Evolutionary conservation across 2,113 vertebrate genomes (phyloP).

Genomic region (Hyperopisus bebe): DNA sequence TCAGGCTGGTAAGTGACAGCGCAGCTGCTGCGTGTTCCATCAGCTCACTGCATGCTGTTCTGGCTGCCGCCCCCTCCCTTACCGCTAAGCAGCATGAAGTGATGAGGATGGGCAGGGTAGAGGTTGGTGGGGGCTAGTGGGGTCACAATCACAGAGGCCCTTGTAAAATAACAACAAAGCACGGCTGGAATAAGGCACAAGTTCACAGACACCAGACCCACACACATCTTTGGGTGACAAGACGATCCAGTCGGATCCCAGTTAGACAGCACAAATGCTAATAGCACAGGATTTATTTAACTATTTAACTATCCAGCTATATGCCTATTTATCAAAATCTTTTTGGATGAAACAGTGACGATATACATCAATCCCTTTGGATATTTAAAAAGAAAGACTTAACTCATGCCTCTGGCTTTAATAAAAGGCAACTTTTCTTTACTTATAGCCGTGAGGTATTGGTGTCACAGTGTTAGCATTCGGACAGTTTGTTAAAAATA

Average conservation of each 20-base stretch:
- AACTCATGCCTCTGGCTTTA: background rate
- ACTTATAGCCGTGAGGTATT: background rate
- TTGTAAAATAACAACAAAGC: constrained; percentile 36
- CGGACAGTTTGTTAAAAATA: background rate
- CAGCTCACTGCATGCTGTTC: background rate
- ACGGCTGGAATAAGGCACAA: constrained; percentile 38
- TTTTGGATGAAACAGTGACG: background rate
- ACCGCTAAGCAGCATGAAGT: background rate
- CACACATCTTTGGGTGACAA: constrained; percentile 29
- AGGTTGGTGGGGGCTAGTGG: background rate
- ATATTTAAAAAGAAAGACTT: background rate
- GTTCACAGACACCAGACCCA: constrained; percentile 30
- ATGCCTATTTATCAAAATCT: background rate
- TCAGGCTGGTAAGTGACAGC: background rate
- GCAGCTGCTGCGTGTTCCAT: background rate
- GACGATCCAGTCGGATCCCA: constrained; percentile 20
- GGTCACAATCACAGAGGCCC: constrained; percentile 39
- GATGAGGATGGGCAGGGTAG: background rate
- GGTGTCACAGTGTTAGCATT: background rate
- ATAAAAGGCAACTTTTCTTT: background rate
- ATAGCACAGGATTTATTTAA: background rate
- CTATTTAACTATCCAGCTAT: background rate
- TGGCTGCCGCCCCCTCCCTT: background rate
- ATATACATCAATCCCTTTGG: background rate
- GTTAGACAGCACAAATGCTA: constrained; percentile 11